Conservation (phyloP, 1,140 invertebrate species). For the Limonius californicus region DNA sequence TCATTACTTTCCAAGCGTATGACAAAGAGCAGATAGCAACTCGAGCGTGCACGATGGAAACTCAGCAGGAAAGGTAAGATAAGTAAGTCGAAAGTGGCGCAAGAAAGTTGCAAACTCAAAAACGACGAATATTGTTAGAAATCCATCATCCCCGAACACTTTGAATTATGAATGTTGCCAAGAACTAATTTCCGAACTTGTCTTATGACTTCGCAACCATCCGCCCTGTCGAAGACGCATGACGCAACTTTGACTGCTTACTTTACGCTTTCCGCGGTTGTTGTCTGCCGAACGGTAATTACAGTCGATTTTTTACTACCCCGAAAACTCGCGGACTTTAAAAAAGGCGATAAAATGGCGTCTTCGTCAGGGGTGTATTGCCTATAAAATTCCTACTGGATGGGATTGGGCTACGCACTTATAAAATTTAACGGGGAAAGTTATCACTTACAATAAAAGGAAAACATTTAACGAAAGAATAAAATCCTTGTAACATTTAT, state of each 20-base stretch:
- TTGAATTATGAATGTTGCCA: neutral
- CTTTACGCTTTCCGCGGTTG: neutral
- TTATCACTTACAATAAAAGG: too few species aligned
- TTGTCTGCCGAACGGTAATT: neutral
- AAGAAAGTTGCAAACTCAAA: neutral
- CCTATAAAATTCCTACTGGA: too few species aligned
- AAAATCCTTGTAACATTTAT: too few species aligned
- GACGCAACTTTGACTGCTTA: neutral
- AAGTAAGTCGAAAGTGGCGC: neutral
- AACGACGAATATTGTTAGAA: conserved; percentile 3
- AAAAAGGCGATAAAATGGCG: too few species aligned
- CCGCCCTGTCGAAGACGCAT: neutral
- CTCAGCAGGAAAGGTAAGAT: conserved; percentile 10
- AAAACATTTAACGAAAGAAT: too few species aligned
- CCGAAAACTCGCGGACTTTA: neutral
- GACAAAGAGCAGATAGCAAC: conserved; percentile 4
- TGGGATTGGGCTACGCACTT: too few species aligned
- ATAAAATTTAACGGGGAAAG: too few species aligned
- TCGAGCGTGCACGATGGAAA: conserved; percentile 1
- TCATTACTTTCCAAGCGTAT: neutral
- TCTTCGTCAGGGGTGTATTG: too few species aligned
- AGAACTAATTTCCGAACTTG: neutral
- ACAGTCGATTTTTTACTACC: neutral
- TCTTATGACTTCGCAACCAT: too few species aligned
- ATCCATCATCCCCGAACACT: neutral